Base-by-base conservation (phyloP, 1,140 invertebrate genomes). In the Bombus ignitus region DNA sequence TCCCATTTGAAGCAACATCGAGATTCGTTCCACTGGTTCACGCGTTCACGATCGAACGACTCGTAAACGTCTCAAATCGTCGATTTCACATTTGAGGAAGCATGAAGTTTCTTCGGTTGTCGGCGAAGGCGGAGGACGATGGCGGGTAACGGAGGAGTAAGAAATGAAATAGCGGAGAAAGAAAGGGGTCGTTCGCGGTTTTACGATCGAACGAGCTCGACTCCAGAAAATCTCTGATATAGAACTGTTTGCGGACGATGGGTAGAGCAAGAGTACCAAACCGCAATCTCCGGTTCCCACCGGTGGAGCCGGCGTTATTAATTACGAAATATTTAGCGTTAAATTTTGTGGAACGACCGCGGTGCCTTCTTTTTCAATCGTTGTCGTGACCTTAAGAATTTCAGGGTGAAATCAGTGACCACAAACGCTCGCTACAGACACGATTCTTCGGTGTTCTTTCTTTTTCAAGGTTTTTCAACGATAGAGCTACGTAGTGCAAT, bases 251-350 rank as follows among this genome's bases (percentile, higher is more conserved):
- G 87, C 86, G 83, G 85, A 90, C 81, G 80, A 42, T 76, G 87
- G 77, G 88, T 92, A 91, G 90, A 90, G 88, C 89, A 32, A 65
- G 90, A 72, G 73, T 65, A 90, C 75, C 75, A 91, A 92, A 95
- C 94, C 94, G 87, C 94, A 94, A 93, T 76, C 93, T 94, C 93
- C 93, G 93, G 90, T 95, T 94, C 94, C 91, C 94, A 93, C 91
- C 91, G 87, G 4, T 22, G 68, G 25, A 28, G 76, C 78, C 91
- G 90, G 92, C 88, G 91, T 94, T 85, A 95, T 95, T 95, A 94
- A 95, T 95, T 95, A 94, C 81, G 89, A 89, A 92, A 93, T 93
- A 85, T 91, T 94, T 89, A 89, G 89, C 86, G 92, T 94, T 94
- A 92, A 94, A 95, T 95, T 94, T 94, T 94, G 90, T 94, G 91